These are phyloP conservation scores for Spheniscus mendiculus DNA, from an alignment of 2,113 vertebrate species.

Conservation along the genomic window DNA sequence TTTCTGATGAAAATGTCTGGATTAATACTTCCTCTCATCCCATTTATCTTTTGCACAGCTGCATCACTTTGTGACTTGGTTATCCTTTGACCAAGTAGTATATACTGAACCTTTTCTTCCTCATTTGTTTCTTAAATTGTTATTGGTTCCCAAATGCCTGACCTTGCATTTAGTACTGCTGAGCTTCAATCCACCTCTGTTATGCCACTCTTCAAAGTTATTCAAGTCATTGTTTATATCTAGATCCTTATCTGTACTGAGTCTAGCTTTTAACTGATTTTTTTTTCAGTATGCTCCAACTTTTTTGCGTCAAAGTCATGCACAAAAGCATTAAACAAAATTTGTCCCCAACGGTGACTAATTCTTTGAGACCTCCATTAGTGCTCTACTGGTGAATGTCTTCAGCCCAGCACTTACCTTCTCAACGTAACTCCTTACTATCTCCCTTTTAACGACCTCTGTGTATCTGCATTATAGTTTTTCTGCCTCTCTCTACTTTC, in stretches of 20 bases:
- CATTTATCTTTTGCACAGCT: neutral
- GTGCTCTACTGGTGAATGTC: neutral
- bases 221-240: neutral
- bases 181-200: neutral
- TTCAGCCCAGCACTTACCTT: neutral
- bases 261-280: neutral
- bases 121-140: neutral
- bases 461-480: neutral
- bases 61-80: neutral
- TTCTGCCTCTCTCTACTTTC: neutral
- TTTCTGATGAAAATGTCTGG: neutral
- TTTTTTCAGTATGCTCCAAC: neutral
- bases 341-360: accelerated
- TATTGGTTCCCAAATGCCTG: neutral
- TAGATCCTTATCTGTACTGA: neutral
- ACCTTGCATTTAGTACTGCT: neutral
- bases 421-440: neutral
- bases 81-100: neutral
- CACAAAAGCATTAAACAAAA: neutral
- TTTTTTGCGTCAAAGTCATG: neutral
- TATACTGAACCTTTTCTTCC: neutral
- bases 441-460: neutral
- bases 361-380: neutral
- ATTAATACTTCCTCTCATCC: neutral
- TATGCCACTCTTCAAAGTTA: neutral